Evolutionary conservation across 1,140 invertebrate genomes (phyloP).

Genomic region (Cyphomyrmex costatus): DNA sequence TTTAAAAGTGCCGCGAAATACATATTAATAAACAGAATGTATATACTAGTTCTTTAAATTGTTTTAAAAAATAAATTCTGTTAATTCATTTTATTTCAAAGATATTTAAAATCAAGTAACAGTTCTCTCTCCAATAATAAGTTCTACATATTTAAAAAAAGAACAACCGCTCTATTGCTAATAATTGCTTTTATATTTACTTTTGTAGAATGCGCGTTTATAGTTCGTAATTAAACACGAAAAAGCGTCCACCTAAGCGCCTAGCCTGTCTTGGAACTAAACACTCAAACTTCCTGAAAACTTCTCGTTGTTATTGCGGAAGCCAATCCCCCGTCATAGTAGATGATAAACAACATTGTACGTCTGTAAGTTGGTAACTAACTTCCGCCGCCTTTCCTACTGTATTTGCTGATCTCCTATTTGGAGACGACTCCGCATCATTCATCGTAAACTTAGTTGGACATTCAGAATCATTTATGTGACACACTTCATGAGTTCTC

Average conservation of each 20-base stretch:
- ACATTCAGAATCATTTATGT: constrained; percentile 23
- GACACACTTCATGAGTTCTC: constrained; percentile 29
- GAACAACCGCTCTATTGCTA: neutral
- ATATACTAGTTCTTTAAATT: neutral
- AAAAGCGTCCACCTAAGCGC: constrained; percentile 1
- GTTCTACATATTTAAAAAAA: neutral
- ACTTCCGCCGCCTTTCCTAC: constrained; percentile 29
- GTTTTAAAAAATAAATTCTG: neutral
- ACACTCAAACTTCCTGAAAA: constrained; percentile 43
- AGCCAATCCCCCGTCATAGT: constrained; percentile 44
- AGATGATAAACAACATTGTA: constrained; percentile 56
- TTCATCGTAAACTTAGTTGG: constrained; percentile 34
- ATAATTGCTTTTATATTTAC: neutral
- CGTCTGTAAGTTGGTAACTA: constrained; percentile 45
- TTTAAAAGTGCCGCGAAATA: neutral
- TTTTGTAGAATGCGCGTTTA: neutral
- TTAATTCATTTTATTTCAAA: neutral
- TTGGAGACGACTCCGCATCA: constrained; percentile 34
- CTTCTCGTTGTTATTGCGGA: constrained; percentile 57
- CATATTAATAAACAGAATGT: neutral
- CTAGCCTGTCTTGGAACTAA: neutral
- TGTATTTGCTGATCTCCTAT: constrained; percentile 42
- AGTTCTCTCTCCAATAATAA: neutral
- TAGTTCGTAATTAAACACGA: neutral
- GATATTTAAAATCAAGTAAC: neutral